Percentiles rank a stretch among this genome's conserved stretches.
These are phyloP conservation scores for Hydropotes inermis DNA, from an alignment of 2,113 vertebrate genomes.

Conservation along the genomic window DNA sequence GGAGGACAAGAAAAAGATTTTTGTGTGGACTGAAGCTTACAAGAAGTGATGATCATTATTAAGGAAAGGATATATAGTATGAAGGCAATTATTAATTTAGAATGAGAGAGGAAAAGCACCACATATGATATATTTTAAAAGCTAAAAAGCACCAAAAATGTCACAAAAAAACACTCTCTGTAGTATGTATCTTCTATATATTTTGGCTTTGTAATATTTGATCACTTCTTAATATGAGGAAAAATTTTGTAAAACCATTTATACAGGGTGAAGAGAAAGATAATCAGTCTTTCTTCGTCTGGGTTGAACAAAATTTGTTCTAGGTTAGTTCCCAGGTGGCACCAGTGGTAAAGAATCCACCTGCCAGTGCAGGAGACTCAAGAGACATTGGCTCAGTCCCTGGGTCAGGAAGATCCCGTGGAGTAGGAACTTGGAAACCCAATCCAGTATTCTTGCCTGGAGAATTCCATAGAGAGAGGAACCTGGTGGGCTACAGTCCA, in stretches of 20 bases:
- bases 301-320: not conserved
- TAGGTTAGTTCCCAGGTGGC: not conserved
- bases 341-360: not conserved
- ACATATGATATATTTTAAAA: not conserved
- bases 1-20: not conserved
- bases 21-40: not conserved
- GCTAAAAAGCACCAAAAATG: not conserved
- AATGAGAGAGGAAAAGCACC: not conserved
- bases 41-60: conserved; percentile 6
- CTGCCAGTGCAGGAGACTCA: not conserved
- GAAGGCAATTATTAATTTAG: not conserved
- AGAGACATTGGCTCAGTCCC: not conserved
- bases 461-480: not conserved
- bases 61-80: not conserved
- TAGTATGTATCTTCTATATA: not conserved
- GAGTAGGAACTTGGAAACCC: not conserved
- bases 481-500: not conserved
- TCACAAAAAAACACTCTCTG: not conserved
- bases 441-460: not conserved
- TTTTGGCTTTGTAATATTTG: not conserved
- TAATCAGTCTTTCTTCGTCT: not conserved
- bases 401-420: not conserved
- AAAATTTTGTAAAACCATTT: not conserved
- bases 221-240: not conserved
- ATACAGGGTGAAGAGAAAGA: not conserved